A percentile compares a stretch with the other conserved stretches of the same genome.
phyloP scores from a whole-genome alignment of 2,888 invertebrate genomes.

The Gortyna flavago region DNA sequence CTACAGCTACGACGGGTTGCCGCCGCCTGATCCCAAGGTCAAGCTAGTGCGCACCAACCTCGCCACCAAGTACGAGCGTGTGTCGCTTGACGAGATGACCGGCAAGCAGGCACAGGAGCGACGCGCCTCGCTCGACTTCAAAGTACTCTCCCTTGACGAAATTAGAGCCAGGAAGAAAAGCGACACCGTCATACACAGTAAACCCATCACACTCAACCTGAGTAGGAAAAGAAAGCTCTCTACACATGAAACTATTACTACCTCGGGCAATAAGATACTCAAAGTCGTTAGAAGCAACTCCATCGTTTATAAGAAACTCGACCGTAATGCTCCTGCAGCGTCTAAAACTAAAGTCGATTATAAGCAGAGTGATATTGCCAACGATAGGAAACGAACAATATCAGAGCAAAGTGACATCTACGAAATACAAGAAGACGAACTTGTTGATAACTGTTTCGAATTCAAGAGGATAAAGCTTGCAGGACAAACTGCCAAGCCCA shows the following conservation, averaged over 20 bases:
- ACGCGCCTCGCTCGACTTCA: constrained; percentile 82
- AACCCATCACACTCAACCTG: constrained; percentile 82
- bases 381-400: constrained; percentile 82
- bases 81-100: constrained; percentile 88
- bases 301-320: constrained; percentile 85
- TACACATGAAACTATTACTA: constrained; percentile 84
- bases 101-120: constrained; percentile 74
- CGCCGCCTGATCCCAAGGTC: constrained; percentile 70
- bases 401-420: constrained; percentile 83
- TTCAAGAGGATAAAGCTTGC: constrained; percentile 84
- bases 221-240: constrained; percentile 84
- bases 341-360: constrained; percentile 71
- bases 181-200: constrained; percentile 71
- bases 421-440: constrained; percentile 81
- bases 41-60: constrained; percentile 78
- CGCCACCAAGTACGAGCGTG: constrained; percentile 83
- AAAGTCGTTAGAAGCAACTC: constrained; percentile 87
- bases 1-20: constrained; percentile 91
- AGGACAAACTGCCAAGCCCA: constrained; percentile 81
- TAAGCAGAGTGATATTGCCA: constrained; percentile 72
- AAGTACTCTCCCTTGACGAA: constrained; percentile 88
- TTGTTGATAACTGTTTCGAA: constrained; percentile 84
- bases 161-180: constrained; percentile 84
- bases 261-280: constrained; percentile 85
- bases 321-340: constrained; percentile 71